phyloP scores from a whole-genome alignment of 2,113 vertebrate genomes.

The Channa argus region DNA sequence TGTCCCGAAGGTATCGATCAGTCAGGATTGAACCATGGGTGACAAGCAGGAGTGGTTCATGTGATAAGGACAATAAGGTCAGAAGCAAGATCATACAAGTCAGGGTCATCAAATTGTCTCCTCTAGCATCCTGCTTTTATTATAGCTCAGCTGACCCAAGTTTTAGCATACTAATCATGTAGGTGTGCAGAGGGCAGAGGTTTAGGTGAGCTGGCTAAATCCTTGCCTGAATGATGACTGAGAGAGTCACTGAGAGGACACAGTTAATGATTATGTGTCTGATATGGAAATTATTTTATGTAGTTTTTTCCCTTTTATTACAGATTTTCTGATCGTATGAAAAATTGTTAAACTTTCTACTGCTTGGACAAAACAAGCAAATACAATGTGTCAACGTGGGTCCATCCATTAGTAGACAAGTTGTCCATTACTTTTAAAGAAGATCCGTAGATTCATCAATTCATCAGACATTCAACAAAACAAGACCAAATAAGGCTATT shows the following conservation, averaged over 20 bases:
- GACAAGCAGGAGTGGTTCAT: conserved; percentile 23
- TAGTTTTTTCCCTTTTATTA: too few species aligned
- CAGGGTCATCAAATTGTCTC: conserved; percentile 63
- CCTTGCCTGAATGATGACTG: conserved; percentile 51
- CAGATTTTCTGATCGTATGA: not conserved
- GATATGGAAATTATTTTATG: not conserved
- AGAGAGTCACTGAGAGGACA: conserved; percentile 50
- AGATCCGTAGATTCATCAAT: not conserved
- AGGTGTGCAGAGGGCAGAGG: conserved; percentile 59
- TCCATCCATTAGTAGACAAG: not conserved
- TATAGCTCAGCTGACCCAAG: conserved; percentile 19
- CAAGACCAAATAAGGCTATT: not conserved
- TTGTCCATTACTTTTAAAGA: not conserved
- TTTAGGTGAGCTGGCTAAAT: conserved; percentile 71
- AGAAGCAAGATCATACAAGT: conserved; percentile 48
- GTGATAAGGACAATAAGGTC: conserved; percentile 59
- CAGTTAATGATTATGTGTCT: conserved; percentile 53
- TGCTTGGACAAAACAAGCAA: not conserved
- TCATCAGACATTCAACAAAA: not conserved
- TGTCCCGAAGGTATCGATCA: conserved; percentile 57
- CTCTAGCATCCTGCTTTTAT: conserved; percentile 40
- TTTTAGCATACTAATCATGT: conserved; percentile 63
- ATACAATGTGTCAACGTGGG: not conserved
- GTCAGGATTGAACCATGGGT: conserved; percentile 44
- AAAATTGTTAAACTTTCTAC: too few species aligned